Conservation (phyloP, 1,140 invertebrate species). For the Oedothorax gibbosus region DNA sequence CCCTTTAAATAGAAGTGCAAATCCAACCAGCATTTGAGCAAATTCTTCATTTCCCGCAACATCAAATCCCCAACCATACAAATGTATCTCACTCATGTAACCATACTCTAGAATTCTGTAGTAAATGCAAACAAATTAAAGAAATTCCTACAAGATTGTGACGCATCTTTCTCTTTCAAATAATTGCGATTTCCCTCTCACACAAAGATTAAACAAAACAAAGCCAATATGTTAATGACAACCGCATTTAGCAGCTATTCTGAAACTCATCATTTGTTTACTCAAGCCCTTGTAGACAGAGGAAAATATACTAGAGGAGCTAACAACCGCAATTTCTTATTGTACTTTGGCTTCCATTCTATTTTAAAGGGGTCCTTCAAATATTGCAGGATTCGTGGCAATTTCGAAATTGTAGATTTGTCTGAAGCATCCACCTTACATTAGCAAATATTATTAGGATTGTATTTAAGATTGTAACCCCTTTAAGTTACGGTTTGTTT, state of each 20-base stretch:
- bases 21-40: too few relatives aligned
- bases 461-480: too few relatives aligned
- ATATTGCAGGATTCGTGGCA: not conserved
- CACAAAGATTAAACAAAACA: constrained; percentile 37
- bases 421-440: too few relatives aligned
- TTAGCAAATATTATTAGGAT: too few relatives aligned
- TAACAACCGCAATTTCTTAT: constrained; percentile 48
- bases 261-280: constrained; percentile 41
- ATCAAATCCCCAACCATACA: too few relatives aligned
- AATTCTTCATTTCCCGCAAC: too few relatives aligned
- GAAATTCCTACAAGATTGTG: constrained; percentile 48
- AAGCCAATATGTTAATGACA: constrained; percentile 56
- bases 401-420: not conserved
- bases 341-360: constrained; percentile 23
- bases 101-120: too few relatives aligned
- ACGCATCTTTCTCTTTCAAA: constrained; percentile 25
- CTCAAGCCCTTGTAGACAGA: not conserved
- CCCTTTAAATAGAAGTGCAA: too few relatives aligned
- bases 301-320: constrained; percentile 12
- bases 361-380: constrained; percentile 9
- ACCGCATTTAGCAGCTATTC: constrained; percentile 22
- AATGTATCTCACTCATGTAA: too few relatives aligned
- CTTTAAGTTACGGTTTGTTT: too few relatives aligned
- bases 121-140: not conserved
- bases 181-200: constrained; percentile 41